Base-by-base conservation (phyloP, 2,888 invertebrate genomes). In the Plagodis dolabraria region DNA sequence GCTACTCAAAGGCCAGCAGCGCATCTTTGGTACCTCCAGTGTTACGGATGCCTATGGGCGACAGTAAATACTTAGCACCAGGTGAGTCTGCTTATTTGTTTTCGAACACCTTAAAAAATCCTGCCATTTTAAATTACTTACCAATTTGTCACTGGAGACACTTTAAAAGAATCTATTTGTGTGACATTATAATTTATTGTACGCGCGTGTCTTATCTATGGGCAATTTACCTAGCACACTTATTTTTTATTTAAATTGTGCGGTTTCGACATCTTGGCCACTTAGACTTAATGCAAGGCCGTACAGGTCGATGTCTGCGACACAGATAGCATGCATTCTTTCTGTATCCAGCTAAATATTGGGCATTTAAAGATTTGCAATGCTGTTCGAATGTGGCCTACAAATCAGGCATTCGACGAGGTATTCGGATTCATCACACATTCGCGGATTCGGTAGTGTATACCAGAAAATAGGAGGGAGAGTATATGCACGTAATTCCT, bases 361-460 rank as follows among this genome's bases (percentile, higher is more conserved):
- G 47, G 52, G 63, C 64, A 70, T 76, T 79, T 78, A 76, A 76
- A 78, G 76, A 86, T 81, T 84, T 77, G 85, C 81, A 80, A 86
- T 79, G 82, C 85, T 72, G 68, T 77, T 76, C 67, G 71, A 74
- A 76, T 77, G 66, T 79, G 85, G 76, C 85, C 87, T 81, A 83
- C 79, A 87, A 85, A 81, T 80, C 75, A 76, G 57, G 74, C 74
- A 82, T 79, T 82, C 78, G 75, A 70, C 77, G 75, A 70, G 66
- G 67, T 22, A 22, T 4, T 22, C 22, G 22, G 22, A 22, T 22
- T 22, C 22, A 22, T n/a, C 22, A 22, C 22, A 22, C 22, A 22
- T 22, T 22, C 22, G 22, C 22, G 22, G 22, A 22, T 22, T 22
- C 70, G 71, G 67, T 69, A 65, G 67, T 35, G 33, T 7, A n/a